These are phyloP conservation scores for Neodontobutis hainanensis DNA, from an alignment of 2,113 vertebrate species.

Conservation along the genomic window DNA sequence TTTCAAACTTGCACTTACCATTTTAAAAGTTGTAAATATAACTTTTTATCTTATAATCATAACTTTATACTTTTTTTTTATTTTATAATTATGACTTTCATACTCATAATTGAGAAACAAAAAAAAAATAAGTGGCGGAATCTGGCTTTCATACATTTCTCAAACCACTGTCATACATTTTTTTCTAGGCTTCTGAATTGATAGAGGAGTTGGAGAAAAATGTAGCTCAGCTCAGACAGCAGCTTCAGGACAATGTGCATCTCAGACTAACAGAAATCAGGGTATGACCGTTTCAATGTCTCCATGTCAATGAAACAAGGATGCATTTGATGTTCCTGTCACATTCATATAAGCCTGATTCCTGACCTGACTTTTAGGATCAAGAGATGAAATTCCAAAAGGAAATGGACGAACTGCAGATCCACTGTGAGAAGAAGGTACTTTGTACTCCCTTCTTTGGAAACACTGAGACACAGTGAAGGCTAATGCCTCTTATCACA, in stretches of 20 bases:
- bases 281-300: constrained; percentile 67
- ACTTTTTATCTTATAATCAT: too few relatives aligned
- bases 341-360: constrained; percentile 8
- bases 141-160: too few relatives aligned
- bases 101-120: too few relatives aligned
- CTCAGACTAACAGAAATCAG: constrained; percentile 80
- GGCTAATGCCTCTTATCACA: too few relatives aligned
- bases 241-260: constrained; percentile 82
- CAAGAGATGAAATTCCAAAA: constrained; percentile 83
- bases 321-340: background rate
- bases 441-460: background rate
- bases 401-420: constrained; percentile 82
- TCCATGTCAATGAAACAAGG: too few relatives aligned
- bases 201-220: constrained; percentile 82
- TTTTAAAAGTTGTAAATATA: too few relatives aligned
- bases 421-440: constrained; percentile 87
- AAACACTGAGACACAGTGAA: constrained; percentile 6
- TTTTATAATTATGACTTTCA: too few relatives aligned
- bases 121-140: too few relatives aligned
- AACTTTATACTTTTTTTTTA: too few relatives aligned
- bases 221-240: constrained; percentile 80
- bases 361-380: constrained; percentile 76
- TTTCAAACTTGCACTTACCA: too few relatives aligned
- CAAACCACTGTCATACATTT: constrained; percentile 3
- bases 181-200: constrained; percentile 79